Evolutionary conservation across 2,797 vertebrate genomes (phyloP).

Genomic region (Craterocephalus amniculus): DNA sequence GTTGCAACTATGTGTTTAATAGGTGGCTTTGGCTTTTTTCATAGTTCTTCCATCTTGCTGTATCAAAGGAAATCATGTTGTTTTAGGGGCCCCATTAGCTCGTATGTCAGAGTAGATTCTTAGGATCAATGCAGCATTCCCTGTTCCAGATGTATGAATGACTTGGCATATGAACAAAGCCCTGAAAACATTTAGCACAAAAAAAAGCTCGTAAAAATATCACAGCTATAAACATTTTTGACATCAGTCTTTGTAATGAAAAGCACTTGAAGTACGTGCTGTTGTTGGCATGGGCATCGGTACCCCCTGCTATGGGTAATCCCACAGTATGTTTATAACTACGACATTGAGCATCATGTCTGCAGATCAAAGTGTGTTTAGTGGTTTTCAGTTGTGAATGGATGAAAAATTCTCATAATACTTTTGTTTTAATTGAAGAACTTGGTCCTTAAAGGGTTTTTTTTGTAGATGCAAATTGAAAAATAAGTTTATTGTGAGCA

Average conservation of each 20-base stretch:
- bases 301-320: conserved; percentile 19
- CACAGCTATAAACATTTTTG: background rate
- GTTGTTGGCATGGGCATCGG: background rate
- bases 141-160: background rate
- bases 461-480: conserved; percentile 10
- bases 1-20: too few species aligned
- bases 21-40: too few species aligned
- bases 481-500: conserved; percentile 7
- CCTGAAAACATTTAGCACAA: background rate
- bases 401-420: background rate
- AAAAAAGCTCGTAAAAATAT: background rate
- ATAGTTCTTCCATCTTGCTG: too few species aligned
- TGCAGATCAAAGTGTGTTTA: background rate
- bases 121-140: background rate
- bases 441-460: conserved; percentile 81
- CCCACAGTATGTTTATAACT: background rate
- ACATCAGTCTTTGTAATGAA: background rate
- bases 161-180: background rate
- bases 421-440: conserved; percentile 11
- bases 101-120: background rate
- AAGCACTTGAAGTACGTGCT: background rate
- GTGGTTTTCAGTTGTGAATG: conserved; percentile 9
- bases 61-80: too few species aligned
- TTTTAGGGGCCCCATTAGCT: too few species aligned
- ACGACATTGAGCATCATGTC: background rate